Evolutionary conservation across 2,797 vertebrate genomes (phyloP), one percentile per base, ranked within the genome.

Genomic region (Nannoperca obscura): DNA sequence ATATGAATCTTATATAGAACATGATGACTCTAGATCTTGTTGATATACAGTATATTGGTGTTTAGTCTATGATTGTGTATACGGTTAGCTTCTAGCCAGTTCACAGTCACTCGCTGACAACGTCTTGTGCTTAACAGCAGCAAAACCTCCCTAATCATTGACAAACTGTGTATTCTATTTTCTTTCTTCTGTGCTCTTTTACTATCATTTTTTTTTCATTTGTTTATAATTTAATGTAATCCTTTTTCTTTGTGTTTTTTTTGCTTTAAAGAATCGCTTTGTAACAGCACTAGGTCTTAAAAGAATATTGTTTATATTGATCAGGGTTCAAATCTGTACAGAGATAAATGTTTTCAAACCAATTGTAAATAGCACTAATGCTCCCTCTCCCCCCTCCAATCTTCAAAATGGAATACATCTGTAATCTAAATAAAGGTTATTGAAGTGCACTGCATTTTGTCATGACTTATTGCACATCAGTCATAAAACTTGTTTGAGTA

Each of bases 331-430:
- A 90, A 98, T 97, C 96, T 99, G 97, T 98, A 98, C 97, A 99
- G 96, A 96, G 94, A 96, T 92, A 90, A 96, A 96, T 92, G 89
- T 97, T 97, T 97, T 97, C 96, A 96, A 98, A 96, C 90, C 91
- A 93, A 96, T 94, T 99, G 97, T 99, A 98, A 97, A 99, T 98
- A 99, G 96, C 95, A 97, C 96, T 98, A 97, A 98, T 96, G 95
- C 96, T 95, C 95, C 96, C 76, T 79, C 30, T 80, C 62, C 85
- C 95, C 95, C 95, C 94, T 95, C 95, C 95, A 95, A 94, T 96
- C 95, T 97, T 96, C 95, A 96, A 90, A 96, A 97, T 92, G 97
- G 94, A 97, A 95, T 96, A 96, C 92, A 96, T 96, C 96, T 97
- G 96, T 97, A 97, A 97, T 97, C 96, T 96, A 96, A 99, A 99